Evolutionary conservation across 2,113 vertebrate genomes (phyloP).

Genomic region (Heterotilapia buettikoferi): DNA sequence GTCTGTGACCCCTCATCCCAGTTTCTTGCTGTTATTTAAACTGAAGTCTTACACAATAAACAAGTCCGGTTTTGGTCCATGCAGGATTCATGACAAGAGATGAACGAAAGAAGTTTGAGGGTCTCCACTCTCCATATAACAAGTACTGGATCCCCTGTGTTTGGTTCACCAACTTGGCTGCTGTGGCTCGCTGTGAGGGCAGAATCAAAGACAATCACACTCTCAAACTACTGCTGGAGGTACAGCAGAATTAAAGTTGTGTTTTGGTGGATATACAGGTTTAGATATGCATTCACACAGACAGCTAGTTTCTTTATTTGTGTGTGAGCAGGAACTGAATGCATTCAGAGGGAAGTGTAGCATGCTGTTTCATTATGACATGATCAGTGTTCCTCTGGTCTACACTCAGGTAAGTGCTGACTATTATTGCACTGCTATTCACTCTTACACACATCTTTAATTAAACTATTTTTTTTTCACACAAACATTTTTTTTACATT

Average conservation of each 20-base stretch:
- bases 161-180: constrained; percentile 88
- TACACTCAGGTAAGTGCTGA: constrained; percentile 82
- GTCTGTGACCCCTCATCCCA: background rate
- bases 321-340: constrained; percentile 78
- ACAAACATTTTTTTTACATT: background rate
- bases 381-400: constrained; percentile 88
- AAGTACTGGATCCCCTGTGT: constrained; percentile 93
- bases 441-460: background rate
- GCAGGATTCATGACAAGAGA: constrained; percentile 91
- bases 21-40: background rate
- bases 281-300: background rate
- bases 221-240: constrained; percentile 87
- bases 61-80: background rate
- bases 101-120: constrained; percentile 87
- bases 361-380: constrained; percentile 90
- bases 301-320: background rate
- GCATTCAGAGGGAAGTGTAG: constrained; percentile 83
- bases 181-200: constrained; percentile 82
- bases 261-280: background rate
- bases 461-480: background rate
- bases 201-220: constrained; percentile 83
- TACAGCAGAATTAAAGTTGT: constrained; percentile 16
- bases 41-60: background rate
- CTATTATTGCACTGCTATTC: fast-evolving
- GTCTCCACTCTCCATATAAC: constrained; percentile 86